Conservation (phyloP, 2,888 invertebrate genomes). For the Lycaena phlaeas region DNA sequence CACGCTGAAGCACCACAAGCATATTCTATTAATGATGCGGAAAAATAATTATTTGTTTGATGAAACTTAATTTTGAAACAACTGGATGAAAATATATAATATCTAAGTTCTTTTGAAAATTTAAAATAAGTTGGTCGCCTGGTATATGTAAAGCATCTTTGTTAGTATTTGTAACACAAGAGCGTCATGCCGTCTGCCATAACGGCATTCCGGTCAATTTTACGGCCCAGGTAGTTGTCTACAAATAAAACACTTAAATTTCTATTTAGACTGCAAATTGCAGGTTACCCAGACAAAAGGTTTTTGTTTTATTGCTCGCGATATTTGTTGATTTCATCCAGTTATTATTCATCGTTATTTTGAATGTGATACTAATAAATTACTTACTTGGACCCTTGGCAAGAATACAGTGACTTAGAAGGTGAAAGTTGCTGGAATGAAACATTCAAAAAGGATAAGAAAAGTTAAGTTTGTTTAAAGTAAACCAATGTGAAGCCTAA, state of each 20-base stretch:
- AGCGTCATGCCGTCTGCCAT: too few species aligned
- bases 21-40: slow-evolving; percentile 6
- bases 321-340: slow-evolving; percentile 1
- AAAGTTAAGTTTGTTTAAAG: slow-evolving; percentile 15
- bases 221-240: too few species aligned
- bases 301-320: too few species aligned
- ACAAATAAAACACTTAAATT: too few species aligned
- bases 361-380: slow-evolving; percentile 11
- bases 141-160: too few species aligned
- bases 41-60: slow-evolving; percentile 6
- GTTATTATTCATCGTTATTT: background rate
- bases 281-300: too few species aligned
- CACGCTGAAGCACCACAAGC: slow-evolving; percentile 29
- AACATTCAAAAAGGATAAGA: slow-evolving; percentile 59
- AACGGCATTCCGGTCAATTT: background rate
- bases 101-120: too few species aligned
- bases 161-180: too few species aligned
- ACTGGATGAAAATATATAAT: background rate
- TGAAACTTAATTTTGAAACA: background rate
- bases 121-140: too few species aligned
- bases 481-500: background rate
- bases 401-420: slow-evolving; percentile 70
- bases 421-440: slow-evolving; percentile 70
- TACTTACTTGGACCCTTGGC: slow-evolving; percentile 63
- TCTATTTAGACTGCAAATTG: too few species aligned